A percentile compares a stretch with the other conserved stretches of the same genome.
Evolutionary conservation across 2,113 vertebrate genomes (phyloP).

Genomic region (Ibidorhyncha struthersii): DNA sequence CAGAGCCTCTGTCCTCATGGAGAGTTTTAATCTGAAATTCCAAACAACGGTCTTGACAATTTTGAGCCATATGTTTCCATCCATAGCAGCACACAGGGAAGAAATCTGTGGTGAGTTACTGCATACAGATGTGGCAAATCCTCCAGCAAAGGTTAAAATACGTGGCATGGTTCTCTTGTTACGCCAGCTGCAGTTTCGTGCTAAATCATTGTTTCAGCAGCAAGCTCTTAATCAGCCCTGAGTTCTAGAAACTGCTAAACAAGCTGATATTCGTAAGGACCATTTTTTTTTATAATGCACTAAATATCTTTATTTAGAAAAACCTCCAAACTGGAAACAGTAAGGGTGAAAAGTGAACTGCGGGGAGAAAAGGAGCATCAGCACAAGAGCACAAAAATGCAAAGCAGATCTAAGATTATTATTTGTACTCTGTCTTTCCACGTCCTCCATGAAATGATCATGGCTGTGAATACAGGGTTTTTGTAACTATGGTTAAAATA

Average conservation of each 20-base stretch:
- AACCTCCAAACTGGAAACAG: background rate
- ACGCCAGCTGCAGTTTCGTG: constrained; percentile 19
- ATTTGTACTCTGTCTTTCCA: background rate
- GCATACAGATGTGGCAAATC: constrained; percentile 54
- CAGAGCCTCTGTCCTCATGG: background rate
- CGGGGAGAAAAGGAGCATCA: background rate
- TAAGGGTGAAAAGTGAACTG: background rate
- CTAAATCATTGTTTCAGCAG: constrained; percentile 48
- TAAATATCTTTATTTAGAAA: constrained; percentile 3
- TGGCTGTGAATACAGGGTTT: background rate
- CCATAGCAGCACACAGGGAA: background rate
- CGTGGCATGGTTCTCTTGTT: constrained; percentile 46
- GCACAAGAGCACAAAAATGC: background rate
- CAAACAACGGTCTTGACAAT: background rate
- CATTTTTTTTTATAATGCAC: background rate
- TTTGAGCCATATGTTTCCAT: constrained; percentile 9
- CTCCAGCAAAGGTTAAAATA: constrained; percentile 57
- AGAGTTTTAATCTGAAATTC: constrained; percentile 16
- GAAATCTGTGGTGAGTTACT: constrained; percentile 48
- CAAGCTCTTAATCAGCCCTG: constrained; percentile 14
- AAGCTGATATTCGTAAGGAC: constrained; percentile 26
- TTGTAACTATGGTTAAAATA: background rate
- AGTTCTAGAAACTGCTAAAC: constrained; percentile 40
- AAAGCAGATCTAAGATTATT: background rate
- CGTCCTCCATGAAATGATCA: background rate